phyloP scores from a whole-genome alignment of 2,113 vertebrate species.

The Psophia crepitans region DNA sequence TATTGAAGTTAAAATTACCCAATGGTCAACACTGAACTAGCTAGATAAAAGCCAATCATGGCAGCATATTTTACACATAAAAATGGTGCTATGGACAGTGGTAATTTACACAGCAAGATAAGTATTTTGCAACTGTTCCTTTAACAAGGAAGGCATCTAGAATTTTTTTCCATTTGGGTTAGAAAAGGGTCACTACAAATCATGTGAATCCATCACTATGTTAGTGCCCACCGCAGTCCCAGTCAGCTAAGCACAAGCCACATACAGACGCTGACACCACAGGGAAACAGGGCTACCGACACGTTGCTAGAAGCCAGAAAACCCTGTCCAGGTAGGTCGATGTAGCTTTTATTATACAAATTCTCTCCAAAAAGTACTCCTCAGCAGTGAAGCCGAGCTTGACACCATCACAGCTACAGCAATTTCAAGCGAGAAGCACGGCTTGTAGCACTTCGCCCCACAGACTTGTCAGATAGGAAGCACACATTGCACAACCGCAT shows the following conservation, averaged over 20 bases:
- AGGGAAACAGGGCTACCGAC: neutral
- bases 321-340: rapidly evolving
- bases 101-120: neutral
- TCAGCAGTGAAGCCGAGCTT: rapidly evolving
- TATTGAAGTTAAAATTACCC: neutral
- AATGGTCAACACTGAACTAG: neutral
- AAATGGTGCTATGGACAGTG: rapidly evolving
- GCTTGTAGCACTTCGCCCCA: neutral
- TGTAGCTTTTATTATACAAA: neutral
- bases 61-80: neutral
- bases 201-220: neutral
- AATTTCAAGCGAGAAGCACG: neutral
- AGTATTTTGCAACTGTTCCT: neutral
- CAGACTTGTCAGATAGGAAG: neutral
- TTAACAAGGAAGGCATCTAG: neutral
- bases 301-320: neutral
- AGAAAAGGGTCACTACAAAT: neutral
- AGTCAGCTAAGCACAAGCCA: neutral
- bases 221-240: neutral
- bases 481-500: neutral
- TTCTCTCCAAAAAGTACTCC: neutral
- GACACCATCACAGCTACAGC: neutral
- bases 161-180: neutral
- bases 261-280: neutral
- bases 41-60: neutral